Percentiles rank a stretch among this genome's conserved stretches.
phyloP scores from a whole-genome alignment of 1,140 invertebrate species.

The Macrobrachium rosenbergii region DNA sequence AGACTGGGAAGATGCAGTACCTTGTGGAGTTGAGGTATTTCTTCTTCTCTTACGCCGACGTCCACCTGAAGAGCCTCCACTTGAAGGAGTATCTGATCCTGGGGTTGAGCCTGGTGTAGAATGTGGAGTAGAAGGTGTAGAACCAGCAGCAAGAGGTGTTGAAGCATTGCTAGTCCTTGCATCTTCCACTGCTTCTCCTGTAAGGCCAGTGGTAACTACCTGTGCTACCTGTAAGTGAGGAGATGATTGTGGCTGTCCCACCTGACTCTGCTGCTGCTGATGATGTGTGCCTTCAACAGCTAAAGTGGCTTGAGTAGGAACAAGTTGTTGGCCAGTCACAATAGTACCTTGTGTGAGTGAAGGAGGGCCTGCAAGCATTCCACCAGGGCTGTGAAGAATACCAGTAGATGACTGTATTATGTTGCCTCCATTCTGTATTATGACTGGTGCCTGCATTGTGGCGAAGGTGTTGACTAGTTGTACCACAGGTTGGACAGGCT shows the following conservation, averaged over 20 bases:
- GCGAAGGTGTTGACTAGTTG: constrained; percentile 79
- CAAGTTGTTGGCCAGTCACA: constrained; percentile 52
- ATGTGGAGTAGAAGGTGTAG: constrained; percentile 61
- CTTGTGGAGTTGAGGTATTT: constrained; percentile 64
- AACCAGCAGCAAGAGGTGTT: constrained; percentile 48
- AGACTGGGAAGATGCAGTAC: constrained; percentile 52
- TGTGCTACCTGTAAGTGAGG: constrained; percentile 64
- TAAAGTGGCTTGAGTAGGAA: constrained; percentile 54
- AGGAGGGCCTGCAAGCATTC: constrained; percentile 53
- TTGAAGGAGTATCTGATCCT: constrained; percentile 60
- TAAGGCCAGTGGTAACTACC: constrained; percentile 56
- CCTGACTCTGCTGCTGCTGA: constrained; percentile 43
- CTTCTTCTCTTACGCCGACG: constrained; percentile 60
- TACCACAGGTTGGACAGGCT: constrained; percentile 68
- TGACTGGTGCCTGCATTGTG: constrained; percentile 79
- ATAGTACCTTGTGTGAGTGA: constrained; percentile 57
- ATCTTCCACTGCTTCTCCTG: constrained; percentile 55
- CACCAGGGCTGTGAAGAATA: constrained; percentile 58
- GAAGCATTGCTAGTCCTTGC: constrained; percentile 50
- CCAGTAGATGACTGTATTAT: constrained; percentile 69
- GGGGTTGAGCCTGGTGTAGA: constrained; percentile 64
- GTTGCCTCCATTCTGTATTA: constrained; percentile 78
- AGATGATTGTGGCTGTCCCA: constrained; percentile 54
- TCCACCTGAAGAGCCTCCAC: constrained; percentile 53
- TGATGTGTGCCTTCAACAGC: constrained; percentile 47